Base-by-base conservation (phyloP, 2,888 invertebrate species). In the Rhingia rostrata region DNA sequence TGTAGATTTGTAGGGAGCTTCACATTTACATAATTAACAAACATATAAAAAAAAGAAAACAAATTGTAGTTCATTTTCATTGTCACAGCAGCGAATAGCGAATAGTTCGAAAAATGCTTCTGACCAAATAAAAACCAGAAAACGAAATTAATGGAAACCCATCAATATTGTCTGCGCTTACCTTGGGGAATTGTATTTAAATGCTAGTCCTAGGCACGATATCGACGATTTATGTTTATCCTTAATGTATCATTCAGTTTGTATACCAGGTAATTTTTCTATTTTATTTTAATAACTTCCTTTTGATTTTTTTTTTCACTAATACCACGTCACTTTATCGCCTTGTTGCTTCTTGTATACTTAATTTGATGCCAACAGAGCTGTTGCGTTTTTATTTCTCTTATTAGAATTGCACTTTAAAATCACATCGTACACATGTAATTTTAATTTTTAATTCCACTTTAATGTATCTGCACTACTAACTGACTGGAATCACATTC, bases 381-480 rank as follows among this genome's bases (percentile, higher is more conserved):
- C 56, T 41, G 7, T 39, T 6, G 22, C 22, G 22, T 22, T 22
- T 22, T 22, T 22, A n/a, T 47, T 69, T 54, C 41, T 61, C 54
- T 37, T 9, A 14, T 51, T 45, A 10, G 43, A 58, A 51, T 83
- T 22, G 45, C 63, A 63, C 64, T 53, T 78, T 67, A 60, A 72
- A 77, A 73, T 83, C 67, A 69, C 73, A 64, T 61, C 51, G 61
- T 66, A 33, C 66, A 37, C 37, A 12, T 74, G 56, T 47, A 66
- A 58, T 74, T 74, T 74, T 47, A 77, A 70, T 82, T 82, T 70
- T 66, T 72, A 72, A 82, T 77, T 30, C 64, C 41, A 54, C 47
- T 49, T 43, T 56, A 49, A 58, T 78, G 41, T 33, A 33, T 32
- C 37, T 33, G 49, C n/a, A 33, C 45, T 43, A 53, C 30, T 10